Conservation (phyloP, 1,140 invertebrate genomes). For the Bombus waltoni region DNA sequence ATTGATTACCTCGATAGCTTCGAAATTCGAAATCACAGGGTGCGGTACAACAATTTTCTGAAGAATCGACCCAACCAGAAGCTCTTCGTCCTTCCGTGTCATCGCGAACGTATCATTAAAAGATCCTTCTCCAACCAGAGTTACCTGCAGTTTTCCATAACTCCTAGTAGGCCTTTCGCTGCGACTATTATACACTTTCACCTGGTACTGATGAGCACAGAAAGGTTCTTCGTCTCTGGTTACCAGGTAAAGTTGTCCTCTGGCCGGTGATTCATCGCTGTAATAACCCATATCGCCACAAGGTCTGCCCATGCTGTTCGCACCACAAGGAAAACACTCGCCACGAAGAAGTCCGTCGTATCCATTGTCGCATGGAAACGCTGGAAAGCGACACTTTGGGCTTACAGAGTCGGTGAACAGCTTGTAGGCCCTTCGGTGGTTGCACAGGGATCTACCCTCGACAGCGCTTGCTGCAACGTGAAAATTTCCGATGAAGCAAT, state of each 20-base stretch:
- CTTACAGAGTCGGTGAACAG: conserved; percentile 97
- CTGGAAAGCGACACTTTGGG: conserved; percentile 93
- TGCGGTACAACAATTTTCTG: conserved; percentile 94
- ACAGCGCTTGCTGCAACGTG: conserved; percentile 86
- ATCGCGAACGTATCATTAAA: conserved; percentile 95
- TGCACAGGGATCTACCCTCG: conserved; percentile 94
- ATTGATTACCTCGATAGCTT: conserved; percentile 77
- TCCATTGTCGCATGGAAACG: conserved; percentile 90
- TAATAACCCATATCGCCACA: conserved; percentile 98
- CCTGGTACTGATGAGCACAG: conserved; percentile 94
- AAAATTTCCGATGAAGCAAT: neutral
- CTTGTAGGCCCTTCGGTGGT: conserved; percentile 95
- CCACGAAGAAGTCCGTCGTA: conserved; percentile 93
- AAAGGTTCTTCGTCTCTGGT: conserved; percentile 96
- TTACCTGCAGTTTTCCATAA: conserved; percentile 92
- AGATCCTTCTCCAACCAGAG: conserved; percentile 89
- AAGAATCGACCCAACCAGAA: conserved; percentile 87
- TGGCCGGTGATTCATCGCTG: conserved; percentile 90
- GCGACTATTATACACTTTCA: conserved; percentile 90
- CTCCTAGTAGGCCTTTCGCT: conserved; percentile 86
- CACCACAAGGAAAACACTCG: conserved; percentile 87
- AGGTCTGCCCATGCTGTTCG: conserved; percentile 81
- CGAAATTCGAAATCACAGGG: conserved; percentile 88
- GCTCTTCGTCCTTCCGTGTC: conserved; percentile 91
- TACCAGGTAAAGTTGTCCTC: conserved; percentile 92